phyloP scores from a whole-genome alignment of 2,113 vertebrate genomes.

The Anoplopoma fimbria region DNA sequence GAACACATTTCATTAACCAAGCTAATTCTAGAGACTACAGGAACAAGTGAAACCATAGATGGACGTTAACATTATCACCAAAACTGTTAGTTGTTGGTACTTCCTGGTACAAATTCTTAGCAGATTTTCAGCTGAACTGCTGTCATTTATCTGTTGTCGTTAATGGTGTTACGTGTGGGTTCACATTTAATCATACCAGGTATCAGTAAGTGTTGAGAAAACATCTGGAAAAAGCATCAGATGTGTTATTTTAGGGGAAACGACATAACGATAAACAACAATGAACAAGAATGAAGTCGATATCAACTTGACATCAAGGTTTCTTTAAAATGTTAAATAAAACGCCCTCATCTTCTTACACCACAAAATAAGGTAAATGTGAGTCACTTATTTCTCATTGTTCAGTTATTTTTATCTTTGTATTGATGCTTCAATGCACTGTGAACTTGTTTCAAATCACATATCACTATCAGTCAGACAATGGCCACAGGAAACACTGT shows the following conservation, averaged over 20 bases:
- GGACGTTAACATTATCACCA: not conserved
- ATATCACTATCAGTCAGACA: constrained; percentile 57
- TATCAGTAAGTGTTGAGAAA: not conserved
- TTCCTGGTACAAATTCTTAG: not conserved
- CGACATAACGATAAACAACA: not conserved
- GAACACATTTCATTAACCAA: not conserved
- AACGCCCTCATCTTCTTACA: not conserved
- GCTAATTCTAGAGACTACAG: not conserved
- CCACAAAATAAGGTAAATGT: not conserved
- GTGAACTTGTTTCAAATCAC: constrained; percentile 31
- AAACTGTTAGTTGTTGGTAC: not conserved
- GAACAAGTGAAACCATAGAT: not conserved
- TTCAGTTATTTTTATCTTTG: constrained; percentile 48
- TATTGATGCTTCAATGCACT: constrained; percentile 7
- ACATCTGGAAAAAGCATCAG: not conserved
- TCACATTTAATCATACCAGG: not conserved
- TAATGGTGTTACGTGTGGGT: not conserved
- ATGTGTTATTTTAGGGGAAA: not conserved
- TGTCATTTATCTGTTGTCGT: not conserved
- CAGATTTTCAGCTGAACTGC: not conserved
- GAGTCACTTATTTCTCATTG: constrained; percentile 29
- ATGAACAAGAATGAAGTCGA: not conserved
- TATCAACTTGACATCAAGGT: not conserved
- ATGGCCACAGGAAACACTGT: constrained; percentile 57
- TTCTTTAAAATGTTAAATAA: not conserved